Evolutionary conservation across 2,113 vertebrate species (phyloP).

Genomic region (Cyanoramphus novaezelandiae): DNA sequence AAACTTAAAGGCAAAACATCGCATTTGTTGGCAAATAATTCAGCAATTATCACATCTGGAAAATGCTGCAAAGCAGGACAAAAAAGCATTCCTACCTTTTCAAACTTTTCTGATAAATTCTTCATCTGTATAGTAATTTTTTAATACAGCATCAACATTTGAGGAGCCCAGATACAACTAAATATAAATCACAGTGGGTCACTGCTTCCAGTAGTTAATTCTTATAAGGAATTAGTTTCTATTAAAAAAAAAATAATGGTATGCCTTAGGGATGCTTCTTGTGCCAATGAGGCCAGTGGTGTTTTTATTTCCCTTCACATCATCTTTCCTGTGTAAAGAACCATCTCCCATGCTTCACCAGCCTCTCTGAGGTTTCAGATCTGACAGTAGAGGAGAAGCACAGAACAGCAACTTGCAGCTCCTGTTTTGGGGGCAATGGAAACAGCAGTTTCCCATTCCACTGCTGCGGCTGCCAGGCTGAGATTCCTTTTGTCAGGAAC

Average conservation of each 20-base stretch:
- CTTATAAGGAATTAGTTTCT: background rate
- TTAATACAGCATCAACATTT: background rate
- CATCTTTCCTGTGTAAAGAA: background rate
- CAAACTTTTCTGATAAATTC: background rate
- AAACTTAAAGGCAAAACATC: background rate
- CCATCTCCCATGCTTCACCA: background rate
- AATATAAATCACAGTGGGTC: background rate
- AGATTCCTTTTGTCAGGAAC: background rate
- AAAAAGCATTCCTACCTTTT: background rate
- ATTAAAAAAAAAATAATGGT: background rate
- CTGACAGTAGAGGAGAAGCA: background rate
- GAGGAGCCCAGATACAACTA: background rate
- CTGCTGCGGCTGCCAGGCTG: background rate
- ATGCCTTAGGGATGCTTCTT: background rate
- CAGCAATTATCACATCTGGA: background rate
- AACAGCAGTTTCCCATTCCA: background rate
- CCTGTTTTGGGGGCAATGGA: background rate
- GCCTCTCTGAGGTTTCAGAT: background rate
- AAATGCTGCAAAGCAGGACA: background rate
- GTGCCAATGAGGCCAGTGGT: background rate
- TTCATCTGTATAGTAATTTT: background rate
- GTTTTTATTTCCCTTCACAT: background rate
- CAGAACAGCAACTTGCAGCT: background rate
- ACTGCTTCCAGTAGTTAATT: slow-evolving; percentile 11
- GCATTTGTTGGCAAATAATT: slow-evolving; percentile 5